Evolutionary conservation across 2,113 vertebrate genomes (phyloP).

Genomic region (Salminus brasiliensis): DNA sequence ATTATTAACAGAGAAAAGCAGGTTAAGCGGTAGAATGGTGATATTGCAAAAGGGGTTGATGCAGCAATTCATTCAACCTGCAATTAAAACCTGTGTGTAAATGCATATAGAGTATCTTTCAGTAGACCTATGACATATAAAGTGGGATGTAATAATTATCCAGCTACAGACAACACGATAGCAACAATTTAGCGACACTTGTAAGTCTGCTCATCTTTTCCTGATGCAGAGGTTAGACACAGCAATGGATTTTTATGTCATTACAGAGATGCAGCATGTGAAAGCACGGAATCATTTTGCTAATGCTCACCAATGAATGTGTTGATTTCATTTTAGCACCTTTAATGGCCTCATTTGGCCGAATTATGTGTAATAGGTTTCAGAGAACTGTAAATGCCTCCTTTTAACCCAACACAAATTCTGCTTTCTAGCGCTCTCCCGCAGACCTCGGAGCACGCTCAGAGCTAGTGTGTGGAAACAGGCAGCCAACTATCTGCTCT

Average conservation of each 20-base stretch:
- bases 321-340: background rate
- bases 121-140: no score
- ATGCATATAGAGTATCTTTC: no score
- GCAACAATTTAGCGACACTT: no score
- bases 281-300: background rate
- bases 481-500: conserved; percentile 1
- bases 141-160: no score
- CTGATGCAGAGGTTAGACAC: no score
- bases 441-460: background rate
- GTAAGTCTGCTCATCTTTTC: no score
- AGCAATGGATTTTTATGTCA: background rate
- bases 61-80: no score
- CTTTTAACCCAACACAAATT: background rate
- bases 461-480: background rate
- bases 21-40: no score
- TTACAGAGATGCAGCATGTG: background rate
- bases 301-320: background rate
- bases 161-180: no score
- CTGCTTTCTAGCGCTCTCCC: background rate
- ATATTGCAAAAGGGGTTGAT: no score
- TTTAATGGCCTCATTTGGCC: background rate
- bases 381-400: background rate
- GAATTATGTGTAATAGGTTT: background rate
- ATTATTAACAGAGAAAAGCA: no score
- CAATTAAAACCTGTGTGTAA: no score